Evolutionary conservation across 2,888 invertebrate species (phyloP).

Genomic region (Volucella zonaria): DNA sequence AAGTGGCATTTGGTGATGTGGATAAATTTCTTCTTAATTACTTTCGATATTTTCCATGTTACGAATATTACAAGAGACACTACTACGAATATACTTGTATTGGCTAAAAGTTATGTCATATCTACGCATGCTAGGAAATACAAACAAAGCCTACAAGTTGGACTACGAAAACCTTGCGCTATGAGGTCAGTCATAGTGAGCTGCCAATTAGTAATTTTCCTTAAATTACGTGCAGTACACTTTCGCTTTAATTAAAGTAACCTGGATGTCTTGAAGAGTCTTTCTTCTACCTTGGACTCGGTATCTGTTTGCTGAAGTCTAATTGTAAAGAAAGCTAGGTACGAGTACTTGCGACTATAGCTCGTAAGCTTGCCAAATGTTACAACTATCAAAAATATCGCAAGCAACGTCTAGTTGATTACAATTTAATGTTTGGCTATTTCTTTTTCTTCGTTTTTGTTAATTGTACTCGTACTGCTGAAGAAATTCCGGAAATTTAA

Average conservation of each 20-base stretch:
- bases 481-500: slow-evolving; percentile 18
- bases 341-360: background rate
- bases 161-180: slow-evolving; percentile 37
- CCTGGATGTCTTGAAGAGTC: background rate
- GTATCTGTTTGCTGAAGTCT: no score
- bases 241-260: slow-evolving; percentile 58
- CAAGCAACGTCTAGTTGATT: slow-evolving; percentile 19
- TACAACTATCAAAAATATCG: background rate
- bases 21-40: slow-evolving; percentile 59
- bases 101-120: slow-evolving; percentile 57
- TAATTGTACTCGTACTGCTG: background rate
- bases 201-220: slow-evolving; percentile 34
- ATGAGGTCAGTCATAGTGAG: slow-evolving; percentile 14
- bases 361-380: slow-evolving; percentile 29
- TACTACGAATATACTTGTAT: slow-evolving; percentile 2
- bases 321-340: slow-evolving; percentile 18
- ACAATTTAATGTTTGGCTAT: slow-evolving; percentile 28
- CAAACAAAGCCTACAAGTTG: slow-evolving; percentile 1
- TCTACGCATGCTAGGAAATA: slow-evolving; percentile 30
- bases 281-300: no score
- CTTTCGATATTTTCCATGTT: slow-evolving; percentile 40
- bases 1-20: slow-evolving; percentile 21
- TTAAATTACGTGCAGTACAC: slow-evolving; percentile 49
- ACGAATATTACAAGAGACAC: background rate
- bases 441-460: background rate